Conservation (phyloP, 2,888 invertebrate genomes). For the Caenorhabditis uteleia region DNA sequence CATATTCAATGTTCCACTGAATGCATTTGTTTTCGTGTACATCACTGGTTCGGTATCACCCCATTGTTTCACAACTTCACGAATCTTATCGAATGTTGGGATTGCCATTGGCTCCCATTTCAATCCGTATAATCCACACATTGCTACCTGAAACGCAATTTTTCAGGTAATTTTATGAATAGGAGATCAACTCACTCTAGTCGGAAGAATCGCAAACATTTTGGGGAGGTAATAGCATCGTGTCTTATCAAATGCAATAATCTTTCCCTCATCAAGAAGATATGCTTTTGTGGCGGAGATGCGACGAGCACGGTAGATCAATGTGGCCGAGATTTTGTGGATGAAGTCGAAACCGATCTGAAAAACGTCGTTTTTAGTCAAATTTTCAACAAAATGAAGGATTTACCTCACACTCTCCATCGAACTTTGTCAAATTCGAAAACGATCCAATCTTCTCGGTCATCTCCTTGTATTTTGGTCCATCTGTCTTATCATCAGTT, state of each 20-base stretch:
- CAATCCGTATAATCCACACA: slow-evolving; percentile 24
- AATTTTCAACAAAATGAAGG: neutral
- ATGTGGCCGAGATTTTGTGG: slow-evolving; percentile 1
- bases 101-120: slow-evolving; percentile 21
- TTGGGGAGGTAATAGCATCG: slow-evolving; percentile 22
- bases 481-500: slow-evolving; percentile 2
- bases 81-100: slow-evolving; percentile 27
- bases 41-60: slow-evolving; percentile 5
- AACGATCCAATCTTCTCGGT: slow-evolving; percentile 16
- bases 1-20: slow-evolving; percentile 17
- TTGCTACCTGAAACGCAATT: slow-evolving; percentile 6
- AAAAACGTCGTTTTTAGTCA: no score
- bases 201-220: slow-evolving; percentile 13
- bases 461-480: slow-evolving; percentile 13
- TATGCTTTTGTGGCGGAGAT: slow-evolving; percentile 17
- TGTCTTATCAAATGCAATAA: slow-evolving; percentile 14
- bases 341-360: slow-evolving; percentile 28
- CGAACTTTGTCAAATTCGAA: slow-evolving; percentile 14
- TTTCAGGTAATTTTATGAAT: neutral
- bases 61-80: slow-evolving; percentile 31
- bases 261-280: slow-evolving; percentile 19
- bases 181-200: slow-evolving; percentile 11
- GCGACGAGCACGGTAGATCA: slow-evolving; percentile 8
- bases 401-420: slow-evolving; percentile 8
- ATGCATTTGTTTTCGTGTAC: slow-evolving; percentile 13